Evolutionary conservation across 2,113 vertebrate genomes (phyloP).

Genomic region (Alexandromys fortis): DNA sequence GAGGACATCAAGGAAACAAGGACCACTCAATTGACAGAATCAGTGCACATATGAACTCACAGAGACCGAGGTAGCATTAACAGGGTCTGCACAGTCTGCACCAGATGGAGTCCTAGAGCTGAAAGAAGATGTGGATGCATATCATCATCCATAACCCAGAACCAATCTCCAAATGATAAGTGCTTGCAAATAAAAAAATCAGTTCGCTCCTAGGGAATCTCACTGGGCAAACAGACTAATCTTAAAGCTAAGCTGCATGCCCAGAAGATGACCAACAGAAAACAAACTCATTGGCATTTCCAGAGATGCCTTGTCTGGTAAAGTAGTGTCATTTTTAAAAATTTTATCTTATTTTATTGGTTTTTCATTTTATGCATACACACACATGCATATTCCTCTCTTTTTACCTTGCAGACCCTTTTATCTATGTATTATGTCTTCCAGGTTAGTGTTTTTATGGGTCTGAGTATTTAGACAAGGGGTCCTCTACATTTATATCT

Average conservation of each 20-base stretch:
- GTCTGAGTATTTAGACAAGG: neutral
- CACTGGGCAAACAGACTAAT: neutral
- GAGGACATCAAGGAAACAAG: neutral
- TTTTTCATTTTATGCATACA: neutral
- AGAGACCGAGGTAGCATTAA: neutral
- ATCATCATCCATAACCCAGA: neutral
- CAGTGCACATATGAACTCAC: neutral
- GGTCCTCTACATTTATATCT: neutral
- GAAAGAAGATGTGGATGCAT: neutral
- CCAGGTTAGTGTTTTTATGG: neutral
- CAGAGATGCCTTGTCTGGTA: neutral
- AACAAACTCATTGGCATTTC: neutral
- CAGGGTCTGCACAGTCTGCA: neutral
- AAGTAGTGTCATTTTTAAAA: neutral
- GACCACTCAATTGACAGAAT: neutral
- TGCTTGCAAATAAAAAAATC: neutral
- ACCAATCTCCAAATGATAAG: neutral
- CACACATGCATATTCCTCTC: neutral
- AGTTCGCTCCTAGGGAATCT: neutral
- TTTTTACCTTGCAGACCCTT: neutral
- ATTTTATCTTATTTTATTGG: neutral
- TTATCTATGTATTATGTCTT: neutral
- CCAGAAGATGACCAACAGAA: neutral
- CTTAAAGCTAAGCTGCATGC: neutral
- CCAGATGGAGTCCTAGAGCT: neutral